Evolutionary conservation across 2,888 invertebrate genomes (phyloP).

Genomic region (Machimus atricapillus): DNA sequence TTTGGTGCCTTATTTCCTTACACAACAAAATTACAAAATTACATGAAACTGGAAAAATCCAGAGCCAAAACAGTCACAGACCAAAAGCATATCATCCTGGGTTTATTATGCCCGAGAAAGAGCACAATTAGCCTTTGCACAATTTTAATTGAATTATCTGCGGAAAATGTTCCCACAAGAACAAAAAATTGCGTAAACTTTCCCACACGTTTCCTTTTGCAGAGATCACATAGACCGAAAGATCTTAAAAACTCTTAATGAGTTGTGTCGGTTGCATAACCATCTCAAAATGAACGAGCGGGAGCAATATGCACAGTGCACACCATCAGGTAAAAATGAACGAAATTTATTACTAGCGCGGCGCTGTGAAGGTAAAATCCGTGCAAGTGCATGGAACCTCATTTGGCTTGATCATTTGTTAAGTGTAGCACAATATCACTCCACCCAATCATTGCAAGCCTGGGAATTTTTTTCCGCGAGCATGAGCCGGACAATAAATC

Average conservation of each 20-base stretch:
- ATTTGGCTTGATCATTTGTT: background rate
- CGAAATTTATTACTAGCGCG: background rate
- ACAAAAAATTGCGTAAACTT: constrained; percentile 31
- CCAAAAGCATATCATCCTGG: background rate
- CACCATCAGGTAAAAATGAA: background rate
- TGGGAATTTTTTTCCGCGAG: background rate
- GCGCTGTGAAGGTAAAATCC: background rate
- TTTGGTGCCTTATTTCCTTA: background rate
- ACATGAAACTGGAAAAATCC: background rate
- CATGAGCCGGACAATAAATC: background rate
- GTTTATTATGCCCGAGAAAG: background rate
- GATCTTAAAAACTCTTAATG: constrained; percentile 15
- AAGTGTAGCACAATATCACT: background rate
- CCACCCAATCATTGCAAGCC: background rate
- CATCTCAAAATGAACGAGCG: background rate
- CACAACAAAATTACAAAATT: background rate
- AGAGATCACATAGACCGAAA: background rate
- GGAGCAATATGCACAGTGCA: background rate
- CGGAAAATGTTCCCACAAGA: constrained; percentile 25
- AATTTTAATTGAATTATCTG: constrained; percentile 25
- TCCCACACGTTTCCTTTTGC: constrained; percentile 26
- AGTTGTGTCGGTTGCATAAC: constrained; percentile 5
- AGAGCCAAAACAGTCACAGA: background rate
- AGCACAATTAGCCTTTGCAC: background rate
- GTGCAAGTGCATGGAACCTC: background rate